Evolutionary conservation across 1,140 invertebrate genomes (phyloP), one percentile per base, ranked within the genome.

Genomic region (Apis dorsata): DNA sequence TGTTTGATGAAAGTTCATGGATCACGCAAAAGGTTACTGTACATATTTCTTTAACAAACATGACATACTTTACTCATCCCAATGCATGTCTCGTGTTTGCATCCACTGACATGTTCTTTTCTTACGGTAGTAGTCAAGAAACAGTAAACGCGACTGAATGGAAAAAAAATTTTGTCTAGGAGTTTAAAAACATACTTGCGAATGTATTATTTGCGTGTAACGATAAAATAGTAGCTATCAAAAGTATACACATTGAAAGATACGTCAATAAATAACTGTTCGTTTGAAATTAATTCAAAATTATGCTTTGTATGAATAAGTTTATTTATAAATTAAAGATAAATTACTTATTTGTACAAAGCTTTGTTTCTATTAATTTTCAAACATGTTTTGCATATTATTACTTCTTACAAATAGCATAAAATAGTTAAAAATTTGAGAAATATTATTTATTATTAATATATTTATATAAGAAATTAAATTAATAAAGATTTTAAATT

Each of bases 11-110:
- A 78, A 68, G 80, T 76, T 59, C 80, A 49, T 70, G 74, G 15
- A 82, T 82, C 80, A 76, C 63, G 80, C 80, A 17, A 82, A 82
- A 82, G 80, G 80, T 82, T 82, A 82, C 65, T 44, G 62, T 62
- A 69, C 80, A 59, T 82, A 57, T 69, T 77, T 69, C 74, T 82
- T 82, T 62, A 69, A 77, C 65, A 77, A 77, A 77, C 74, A 59
- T 53, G 80, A 59, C 80, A 77, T 49, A 70, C 80, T 82, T 82
- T 69, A 60, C 80, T 68, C 80, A 51, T 81, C 73, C 51, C 24
- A 28, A 81, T 81, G 19, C 55, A 13, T 21, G 49, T 28, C 68
- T 28, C 59, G 57, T 72, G 68, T 72, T 75, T 59, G 59, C 73
- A 34, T 21, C 17, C 15, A 62, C 19, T 65, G 24, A 9, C 19